A percentile compares a stretch with the other conserved stretches of the same genome.
phyloP scores from a whole-genome alignment of 2,797 vertebrate genomes.

The Rhinophrynus dorsalis region DNA sequence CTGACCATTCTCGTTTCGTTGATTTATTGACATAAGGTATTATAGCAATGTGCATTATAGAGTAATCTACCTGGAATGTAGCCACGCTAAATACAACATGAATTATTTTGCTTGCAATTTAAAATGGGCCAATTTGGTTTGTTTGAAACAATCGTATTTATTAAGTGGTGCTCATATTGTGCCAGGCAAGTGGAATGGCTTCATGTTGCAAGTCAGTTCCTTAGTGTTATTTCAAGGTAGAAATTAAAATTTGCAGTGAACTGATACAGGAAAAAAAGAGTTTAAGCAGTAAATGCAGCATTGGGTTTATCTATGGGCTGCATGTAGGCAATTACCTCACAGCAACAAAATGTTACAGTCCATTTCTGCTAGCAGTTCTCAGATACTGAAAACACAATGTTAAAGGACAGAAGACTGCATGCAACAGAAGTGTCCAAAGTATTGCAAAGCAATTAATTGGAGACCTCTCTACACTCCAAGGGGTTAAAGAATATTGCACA shows the following conservation, averaged over 20 bases:
- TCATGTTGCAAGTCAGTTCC: not conserved
- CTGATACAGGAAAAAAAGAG: not conserved
- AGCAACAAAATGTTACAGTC: not conserved
- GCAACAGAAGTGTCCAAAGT: too few relatives aligned
- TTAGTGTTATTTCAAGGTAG: not conserved
- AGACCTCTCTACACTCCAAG: too few relatives aligned
- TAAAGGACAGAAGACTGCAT: not conserved
- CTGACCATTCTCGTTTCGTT: not conserved
- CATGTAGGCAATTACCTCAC: constrained; percentile 26
- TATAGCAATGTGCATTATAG: not conserved
- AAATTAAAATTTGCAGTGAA: constrained; percentile 33
- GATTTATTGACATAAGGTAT: not conserved
- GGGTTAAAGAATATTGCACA: too few relatives aligned
- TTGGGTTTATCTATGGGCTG: constrained; percentile 15
- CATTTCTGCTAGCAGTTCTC: constrained; percentile 8
- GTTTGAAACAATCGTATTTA: not conserved
- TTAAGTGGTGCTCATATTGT: not conserved
- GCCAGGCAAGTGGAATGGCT: too few relatives aligned
- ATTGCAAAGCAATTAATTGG: too few relatives aligned
- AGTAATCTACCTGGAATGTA: not conserved
- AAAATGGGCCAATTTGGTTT: not conserved
- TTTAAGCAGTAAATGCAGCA: not conserved
- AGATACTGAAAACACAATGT: not conserved
- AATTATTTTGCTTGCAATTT: not conserved
- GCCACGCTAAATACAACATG: not conserved